Evolutionary conservation across 2,797 vertebrate species (phyloP).

Genomic region (Gallinago solitaria): DNA sequence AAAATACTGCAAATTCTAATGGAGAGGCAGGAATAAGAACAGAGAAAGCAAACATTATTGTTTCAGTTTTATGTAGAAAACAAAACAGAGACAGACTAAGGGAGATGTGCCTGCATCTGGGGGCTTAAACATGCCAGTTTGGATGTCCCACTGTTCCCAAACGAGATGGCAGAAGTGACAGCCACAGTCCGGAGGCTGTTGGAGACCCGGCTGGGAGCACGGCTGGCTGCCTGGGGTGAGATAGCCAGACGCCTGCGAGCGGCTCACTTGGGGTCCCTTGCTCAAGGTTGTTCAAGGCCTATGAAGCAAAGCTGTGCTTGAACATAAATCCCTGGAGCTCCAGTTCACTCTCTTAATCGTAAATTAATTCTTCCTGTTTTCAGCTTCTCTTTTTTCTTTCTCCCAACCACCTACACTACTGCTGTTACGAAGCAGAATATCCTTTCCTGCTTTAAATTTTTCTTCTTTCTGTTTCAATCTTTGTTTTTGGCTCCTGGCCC

Average conservation of each 20-base stretch:
- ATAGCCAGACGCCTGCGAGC: background rate
- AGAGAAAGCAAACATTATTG: background rate
- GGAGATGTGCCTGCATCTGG: background rate
- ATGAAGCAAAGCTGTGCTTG: background rate
- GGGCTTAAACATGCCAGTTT: background rate
- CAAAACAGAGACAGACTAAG: background rate
- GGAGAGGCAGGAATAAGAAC: background rate
- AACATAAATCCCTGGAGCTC: background rate
- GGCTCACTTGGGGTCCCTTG: background rate
- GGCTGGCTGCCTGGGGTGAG: background rate
- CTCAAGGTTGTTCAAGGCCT: background rate
- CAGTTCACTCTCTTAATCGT: background rate
- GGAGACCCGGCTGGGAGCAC: accelerated
- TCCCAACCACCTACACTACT: conserved; percentile 42
- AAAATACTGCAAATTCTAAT: background rate
- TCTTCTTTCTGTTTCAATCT: background rate
- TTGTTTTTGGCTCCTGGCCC: conserved; percentile 38
- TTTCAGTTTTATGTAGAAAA: background rate
- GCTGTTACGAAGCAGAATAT: conserved; percentile 42
- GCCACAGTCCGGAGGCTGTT: background rate
- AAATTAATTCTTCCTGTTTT: conserved; percentile 16
- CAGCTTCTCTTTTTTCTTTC: background rate
- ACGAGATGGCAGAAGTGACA: background rate
- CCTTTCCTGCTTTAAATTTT: conserved; percentile 1
- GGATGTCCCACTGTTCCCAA: background rate